These are phyloP conservation scores for Cyphomyrmex costatus DNA, from an alignment of 1,140 invertebrate genomes.

Conservation along the genomic window DNA sequence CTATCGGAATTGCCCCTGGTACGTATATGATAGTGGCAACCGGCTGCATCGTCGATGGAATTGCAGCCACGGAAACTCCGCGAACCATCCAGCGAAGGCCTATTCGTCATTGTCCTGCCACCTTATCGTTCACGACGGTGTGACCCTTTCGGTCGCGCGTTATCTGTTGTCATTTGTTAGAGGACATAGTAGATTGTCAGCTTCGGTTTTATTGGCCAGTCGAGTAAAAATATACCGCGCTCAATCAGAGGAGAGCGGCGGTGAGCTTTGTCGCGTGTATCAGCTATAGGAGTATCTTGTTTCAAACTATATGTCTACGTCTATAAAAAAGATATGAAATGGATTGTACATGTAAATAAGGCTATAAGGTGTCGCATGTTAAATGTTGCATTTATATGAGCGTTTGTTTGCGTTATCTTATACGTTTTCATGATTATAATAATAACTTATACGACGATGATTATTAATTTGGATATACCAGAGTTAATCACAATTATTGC, in stretches of 20 bases:
- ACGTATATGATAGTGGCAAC: constrained; percentile 67
- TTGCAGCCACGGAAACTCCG: constrained; percentile 61
- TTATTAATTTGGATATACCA: constrained; percentile 15
- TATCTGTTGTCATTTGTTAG: constrained; percentile 75
- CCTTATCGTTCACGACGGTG: constrained; percentile 74
- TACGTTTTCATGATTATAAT: neutral
- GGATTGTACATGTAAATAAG: neutral
- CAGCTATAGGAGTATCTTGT: neutral
- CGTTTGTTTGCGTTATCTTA: neutral
- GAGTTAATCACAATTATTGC: neutral
- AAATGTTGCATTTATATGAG: neutral
- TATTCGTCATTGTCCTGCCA: constrained; percentile 75
- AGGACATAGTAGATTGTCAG: constrained; percentile 64
- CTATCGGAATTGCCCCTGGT: constrained; percentile 73
- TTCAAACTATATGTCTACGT: constrained; percentile 1
- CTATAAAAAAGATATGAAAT: neutral
- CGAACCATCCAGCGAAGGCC: constrained; percentile 54
- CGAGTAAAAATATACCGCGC: constrained; percentile 37
- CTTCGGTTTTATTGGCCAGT: constrained; percentile 66
- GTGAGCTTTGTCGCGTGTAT: neutral
- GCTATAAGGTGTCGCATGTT: neutral
- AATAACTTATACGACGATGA: neutral
- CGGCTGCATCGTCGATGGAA: constrained; percentile 68
- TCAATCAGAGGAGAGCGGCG: constrained; percentile 2
- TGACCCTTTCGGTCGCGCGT: constrained; percentile 68